Evolutionary conservation across 2,888 invertebrate species (phyloP), one percentile per base, ranked within the genome.

Genomic region (Artemia sinica): DNA sequence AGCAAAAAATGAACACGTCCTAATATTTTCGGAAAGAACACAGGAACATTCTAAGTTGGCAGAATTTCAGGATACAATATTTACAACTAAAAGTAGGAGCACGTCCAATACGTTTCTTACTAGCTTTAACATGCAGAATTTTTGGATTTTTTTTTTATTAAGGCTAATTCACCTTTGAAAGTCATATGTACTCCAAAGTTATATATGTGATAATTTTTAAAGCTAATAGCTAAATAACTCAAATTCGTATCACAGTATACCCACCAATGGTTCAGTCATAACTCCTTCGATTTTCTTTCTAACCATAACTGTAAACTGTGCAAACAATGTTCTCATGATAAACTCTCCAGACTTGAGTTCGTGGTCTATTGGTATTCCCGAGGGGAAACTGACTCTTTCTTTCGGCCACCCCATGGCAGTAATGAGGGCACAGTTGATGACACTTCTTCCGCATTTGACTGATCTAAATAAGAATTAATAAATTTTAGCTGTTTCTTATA

Each of bases 251-350:
- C 41, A 4, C 18, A 67, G 68, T 65, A 49, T 68, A 73, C 77
- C 77, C 80, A 89, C 90, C 78, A 88, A 81, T 71, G 89, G 86
- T 78, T 97, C 97, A 69, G 89, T 84, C 85, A 96, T 89, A 1
- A 97, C 93, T 69, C 86, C 84, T 76, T 95, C 94, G 80, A 98
- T 93, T 80, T 97, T 97, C 77, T 89, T 88, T 76, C 96, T 96
- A 1, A 94, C 93, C 75, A 93, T 88, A 2, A 88, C 82, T 0
- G 95, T 94, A 76, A 97, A 96, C 79, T 98, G 96, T 1, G 91
- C 86, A 77, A 98, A 95, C 2, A 98, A 82, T 66, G 91, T 88
- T 71, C 94, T 84, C 87, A 97, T 93, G 0, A 97, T 93, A 79
- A 89, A 96, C 79, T 97, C 95, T 12, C 97, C 97, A 0, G 93